phyloP scores from a whole-genome alignment of 2,888 invertebrate species.

The Nomada goodeniana region DNA sequence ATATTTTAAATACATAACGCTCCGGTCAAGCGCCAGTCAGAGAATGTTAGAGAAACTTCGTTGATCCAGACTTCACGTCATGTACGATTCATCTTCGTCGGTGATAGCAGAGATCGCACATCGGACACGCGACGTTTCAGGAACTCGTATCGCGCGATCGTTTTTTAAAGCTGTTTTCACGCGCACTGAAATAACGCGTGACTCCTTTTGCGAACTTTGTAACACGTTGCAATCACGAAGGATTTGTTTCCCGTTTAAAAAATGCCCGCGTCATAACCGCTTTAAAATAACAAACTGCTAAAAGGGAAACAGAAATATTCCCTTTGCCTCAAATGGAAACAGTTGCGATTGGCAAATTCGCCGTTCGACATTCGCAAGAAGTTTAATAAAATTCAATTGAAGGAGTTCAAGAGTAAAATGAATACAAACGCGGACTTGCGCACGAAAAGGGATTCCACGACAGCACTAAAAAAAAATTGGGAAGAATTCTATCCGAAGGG shows the following conservation, averaged over 20 bases:
- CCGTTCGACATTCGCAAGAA: no score
- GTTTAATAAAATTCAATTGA: no score
- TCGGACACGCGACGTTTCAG: conserved; percentile 11
- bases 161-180: conserved; percentile 30
- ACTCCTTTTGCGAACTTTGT: background rate
- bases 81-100: conserved; percentile 47
- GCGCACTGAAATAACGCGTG: background rate
- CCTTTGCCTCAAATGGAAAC: no score
- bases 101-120: conserved; percentile 7
- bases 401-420: no score
- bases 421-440: background rate
- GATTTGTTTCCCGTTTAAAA: background rate
- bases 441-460: no score
- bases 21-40: background rate
- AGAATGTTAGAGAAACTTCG: background rate
- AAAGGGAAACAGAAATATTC: no score
- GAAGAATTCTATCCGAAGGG: background rate
- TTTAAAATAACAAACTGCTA: no score
- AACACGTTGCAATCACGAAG: no score
- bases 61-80: background rate
- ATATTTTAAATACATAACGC: background rate
- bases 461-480: background rate
- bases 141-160: conserved; percentile 30
- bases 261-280: no score
- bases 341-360: no score